Evolutionary conservation across 1,140 invertebrate genomes (phyloP).

Genomic region (Cydia amplana): DNA sequence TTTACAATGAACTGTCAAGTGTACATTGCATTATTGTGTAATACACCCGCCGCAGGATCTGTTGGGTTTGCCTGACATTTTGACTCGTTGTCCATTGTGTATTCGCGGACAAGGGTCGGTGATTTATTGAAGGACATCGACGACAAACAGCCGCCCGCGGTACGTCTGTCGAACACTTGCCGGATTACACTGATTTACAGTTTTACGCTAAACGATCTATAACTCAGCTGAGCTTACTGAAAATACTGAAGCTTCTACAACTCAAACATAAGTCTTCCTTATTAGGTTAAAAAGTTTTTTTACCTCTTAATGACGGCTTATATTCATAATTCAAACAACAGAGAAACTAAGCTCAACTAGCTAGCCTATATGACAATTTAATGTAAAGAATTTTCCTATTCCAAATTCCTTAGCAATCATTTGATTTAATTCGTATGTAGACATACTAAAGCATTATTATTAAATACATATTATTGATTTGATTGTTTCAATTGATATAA

Average conservation of each 20-base stretch:
- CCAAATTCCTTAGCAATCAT: background rate
- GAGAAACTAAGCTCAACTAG: too few species aligned
- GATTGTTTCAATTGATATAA: too few species aligned
- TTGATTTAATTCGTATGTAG: background rate
- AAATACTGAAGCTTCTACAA: background rate
- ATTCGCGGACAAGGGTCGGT: slow-evolving; percentile 63
- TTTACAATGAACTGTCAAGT: background rate
- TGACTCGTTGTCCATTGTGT: slow-evolving; percentile 62
- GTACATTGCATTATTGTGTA: slow-evolving; percentile 7
- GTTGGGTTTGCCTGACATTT: slow-evolving; percentile 48
- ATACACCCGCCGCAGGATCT: slow-evolving; percentile 18
- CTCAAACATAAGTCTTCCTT: background rate
- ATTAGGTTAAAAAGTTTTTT: background rate
- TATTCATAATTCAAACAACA: background rate
- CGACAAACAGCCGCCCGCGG: slow-evolving; percentile 50
- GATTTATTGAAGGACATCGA: slow-evolving; percentile 64
- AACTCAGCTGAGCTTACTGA: background rate
- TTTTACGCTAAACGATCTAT: slow-evolving; percentile 18
- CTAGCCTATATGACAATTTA: too few species aligned
- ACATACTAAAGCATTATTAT: background rate
- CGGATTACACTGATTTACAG: slow-evolving; percentile 34
- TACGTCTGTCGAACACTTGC: slow-evolving; percentile 26
- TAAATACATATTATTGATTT: too few species aligned
- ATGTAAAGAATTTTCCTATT: too few species aligned
- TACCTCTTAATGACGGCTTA: background rate